Percentiles rank a stretch among this genome's conserved stretches.
phyloP scores from a whole-genome alignment of 2,888 invertebrate species.

The Plutella xylostella region DNA sequence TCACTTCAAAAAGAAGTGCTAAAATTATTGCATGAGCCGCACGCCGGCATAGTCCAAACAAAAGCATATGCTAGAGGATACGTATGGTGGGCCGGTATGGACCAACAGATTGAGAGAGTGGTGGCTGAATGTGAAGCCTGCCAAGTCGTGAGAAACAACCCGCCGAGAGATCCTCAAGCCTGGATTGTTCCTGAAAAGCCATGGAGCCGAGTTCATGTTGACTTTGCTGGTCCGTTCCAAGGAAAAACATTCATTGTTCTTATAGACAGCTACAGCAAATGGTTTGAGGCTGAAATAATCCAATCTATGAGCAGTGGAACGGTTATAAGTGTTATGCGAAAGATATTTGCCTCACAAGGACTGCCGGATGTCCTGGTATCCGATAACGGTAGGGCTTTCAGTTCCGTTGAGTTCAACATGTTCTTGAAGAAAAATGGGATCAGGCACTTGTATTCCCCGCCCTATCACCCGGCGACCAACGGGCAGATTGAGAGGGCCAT shows the following conservation, averaged over 20 bases:
- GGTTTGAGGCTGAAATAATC: background rate
- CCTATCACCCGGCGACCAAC: constrained; percentile 14
- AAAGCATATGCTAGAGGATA: constrained; percentile 12
- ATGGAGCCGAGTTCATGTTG: background rate
- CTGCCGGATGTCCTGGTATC: constrained; percentile 10
- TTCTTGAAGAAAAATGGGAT: constrained; percentile 11
- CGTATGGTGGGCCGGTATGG: constrained; percentile 11
- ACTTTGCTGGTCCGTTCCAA: constrained; percentile 3
- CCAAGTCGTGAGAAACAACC: background rate
- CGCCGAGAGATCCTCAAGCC: background rate
- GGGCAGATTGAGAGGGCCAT: constrained; percentile 11
- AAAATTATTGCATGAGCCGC: constrained; percentile 7
- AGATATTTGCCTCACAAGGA: constrained; percentile 12
- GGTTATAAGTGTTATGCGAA: constrained; percentile 7
- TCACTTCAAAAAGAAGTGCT: constrained; percentile 1
- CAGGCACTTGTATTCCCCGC: constrained; percentile 8
- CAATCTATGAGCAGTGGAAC: background rate
- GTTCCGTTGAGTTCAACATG: constrained; percentile 10
- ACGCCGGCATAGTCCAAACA: constrained; percentile 12
- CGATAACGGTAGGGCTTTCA: constrained; percentile 15
- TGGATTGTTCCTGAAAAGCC: constrained; percentile 1
- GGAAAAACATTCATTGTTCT: background rate
- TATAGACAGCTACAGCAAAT: background rate
- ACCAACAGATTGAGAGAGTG: constrained; percentile 10
- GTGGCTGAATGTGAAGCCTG: constrained; percentile 2